Evolutionary conservation across 2,888 invertebrate genomes (phyloP), one percentile per base, ranked within the genome.

Genomic region (Drosophila niveifrons): DNA sequence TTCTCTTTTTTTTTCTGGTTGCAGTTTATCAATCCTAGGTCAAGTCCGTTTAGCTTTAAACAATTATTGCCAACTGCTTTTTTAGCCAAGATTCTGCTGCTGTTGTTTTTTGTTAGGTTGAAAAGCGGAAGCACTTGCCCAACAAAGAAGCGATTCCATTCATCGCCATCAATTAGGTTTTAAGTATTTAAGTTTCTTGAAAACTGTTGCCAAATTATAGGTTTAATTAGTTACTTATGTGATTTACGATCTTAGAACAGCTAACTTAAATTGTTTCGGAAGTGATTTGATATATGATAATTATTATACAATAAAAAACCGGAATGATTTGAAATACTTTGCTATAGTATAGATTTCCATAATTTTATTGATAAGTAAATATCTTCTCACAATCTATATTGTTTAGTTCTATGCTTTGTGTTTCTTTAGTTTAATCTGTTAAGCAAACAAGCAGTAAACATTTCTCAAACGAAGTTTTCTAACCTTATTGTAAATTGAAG

Each of bases 21-120:
- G 69, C 69, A 64, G 65, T 72, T 73, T 69, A 66, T 48, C 58
- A 58, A 69, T 71, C 73, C 61, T 73, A 74, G 78, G 67, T 86
- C 76, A 82, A 58, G 63, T 66, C 55, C 55, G 66, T 29, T 51
- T 66, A 59, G 69, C 59, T 43, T 23, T 48, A 44, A 52, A 34
- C 67, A 72, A 67, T 72, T 67, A 67, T 75, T 51, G 62, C 11
- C 44, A 23, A 13, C 48, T 48, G 58, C 29, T 10, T 39, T 47
- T 59, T 48, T 11, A 17, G 9, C 52, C 9, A 13, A 36, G 7
- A 11, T 61, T 66, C 52, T 57, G 53, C 10, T 9, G 11, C 13
- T 15, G 39, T 7, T 41, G 8, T 41, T 15, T 8, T 41, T 39
- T 1, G 6, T 31, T 10, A 23, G 10, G 15, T 39, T 46, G 29